Evolutionary conservation across 2,113 vertebrate species (phyloP).

Genomic region (Stigmatopora nigra): DNA sequence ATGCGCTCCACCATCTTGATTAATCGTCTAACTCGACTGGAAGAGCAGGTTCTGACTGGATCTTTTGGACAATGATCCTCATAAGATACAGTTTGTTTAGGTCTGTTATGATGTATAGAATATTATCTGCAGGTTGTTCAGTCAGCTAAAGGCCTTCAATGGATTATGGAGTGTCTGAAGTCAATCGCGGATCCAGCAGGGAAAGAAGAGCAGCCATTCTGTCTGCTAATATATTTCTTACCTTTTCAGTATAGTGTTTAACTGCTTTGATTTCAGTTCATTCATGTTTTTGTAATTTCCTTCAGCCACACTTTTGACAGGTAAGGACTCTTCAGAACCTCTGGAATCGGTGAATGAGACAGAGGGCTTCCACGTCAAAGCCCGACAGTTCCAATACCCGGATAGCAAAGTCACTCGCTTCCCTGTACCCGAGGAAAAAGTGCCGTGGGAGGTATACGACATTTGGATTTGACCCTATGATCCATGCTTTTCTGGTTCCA

Average conservation of each 20-base stretch:
- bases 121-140: conserved; percentile 67
- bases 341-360: conserved; percentile 23
- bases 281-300: background rate
- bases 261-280: background rate
- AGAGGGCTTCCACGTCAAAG: conserved; percentile 62
- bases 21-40: conserved; percentile 73
- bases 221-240: conserved; percentile 63
- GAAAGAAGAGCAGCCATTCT: conserved; percentile 43
- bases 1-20: conserved; percentile 59
- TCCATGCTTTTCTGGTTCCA: background rate
- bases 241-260: background rate
- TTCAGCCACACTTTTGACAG: conserved; percentile 21
- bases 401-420: conserved; percentile 71
- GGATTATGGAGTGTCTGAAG: conserved; percentile 77
- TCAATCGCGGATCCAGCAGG: conserved; percentile 55
- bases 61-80: background rate
- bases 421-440: conserved; percentile 90
- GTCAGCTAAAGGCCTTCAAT: conserved; percentile 72
- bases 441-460: conserved; percentile 83
- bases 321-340: conserved; percentile 29
- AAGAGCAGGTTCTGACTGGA: conserved; percentile 79
- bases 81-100: background rate
- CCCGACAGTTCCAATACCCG: conserved; percentile 78
- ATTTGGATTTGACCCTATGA: background rate
- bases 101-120: background rate